Base-by-base conservation (phyloP, 2,797 vertebrate genomes). In the Nannoperca australis region DNA sequence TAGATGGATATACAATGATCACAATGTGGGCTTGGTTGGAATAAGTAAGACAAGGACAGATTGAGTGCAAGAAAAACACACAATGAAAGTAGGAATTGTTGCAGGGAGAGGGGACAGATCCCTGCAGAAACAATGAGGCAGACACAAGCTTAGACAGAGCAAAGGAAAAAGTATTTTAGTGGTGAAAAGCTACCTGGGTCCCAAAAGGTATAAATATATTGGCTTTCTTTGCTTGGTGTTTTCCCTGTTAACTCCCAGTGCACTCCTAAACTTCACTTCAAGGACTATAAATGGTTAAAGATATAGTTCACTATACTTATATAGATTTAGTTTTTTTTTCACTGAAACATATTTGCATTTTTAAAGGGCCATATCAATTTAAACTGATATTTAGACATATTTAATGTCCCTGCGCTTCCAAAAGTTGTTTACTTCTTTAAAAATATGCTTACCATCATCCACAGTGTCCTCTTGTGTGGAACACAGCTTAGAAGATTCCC, bases 51-150 rank as follows among this genome's bases (percentile, higher is more conserved):
- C 3, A 2, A 8, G 24, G 70, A 80, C 51, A 54, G 49, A 67
- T 55, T 50, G 70, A 76, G 55, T 67, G 38, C 47, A 73, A 36
- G 24, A 27, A 67, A 76, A 60, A 70, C 54, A 67, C 51, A 55
- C 40, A 70, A 27, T 54, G 13, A 70, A 62, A 42, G 17, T 40
- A 70, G 6, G 32, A 58, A 76, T 66, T 15, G 12, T 60, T 40
- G 59, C 38, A 50, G 24, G 73, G 65, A 71, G 36, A 54, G 13
- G 22, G 14, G 70, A 42, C n/a, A 59, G 24, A 34, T 70, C 5
- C 3, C 69, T 22, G 40, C 60, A 42, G 13, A 56, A 36, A 70
- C 27, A 36, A 42, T 30, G 34, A 65, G 42, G 38, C 44, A 55
- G 32, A 73, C 45, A 27, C 20, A 82, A 50, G 54, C 14, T 18